These are phyloP conservation scores for Oxygymnocypris stewartii DNA, from an alignment of 2,113 vertebrate species.

Conservation along the genomic window DNA sequence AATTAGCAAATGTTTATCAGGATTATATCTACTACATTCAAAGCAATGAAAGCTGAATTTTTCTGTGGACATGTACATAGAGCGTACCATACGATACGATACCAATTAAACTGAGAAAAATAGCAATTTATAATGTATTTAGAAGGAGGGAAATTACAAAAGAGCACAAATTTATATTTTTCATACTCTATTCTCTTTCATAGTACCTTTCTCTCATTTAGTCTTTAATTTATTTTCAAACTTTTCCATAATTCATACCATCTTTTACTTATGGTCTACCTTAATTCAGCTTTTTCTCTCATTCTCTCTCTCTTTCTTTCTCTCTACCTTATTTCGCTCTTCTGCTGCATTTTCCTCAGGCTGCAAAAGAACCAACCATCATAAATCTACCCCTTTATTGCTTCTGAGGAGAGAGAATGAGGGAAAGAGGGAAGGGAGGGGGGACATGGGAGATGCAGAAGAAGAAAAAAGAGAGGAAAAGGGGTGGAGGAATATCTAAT, in stretches of 20 bases:
- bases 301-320: neutral
- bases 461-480: slow-evolving; percentile 47
- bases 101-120: neutral
- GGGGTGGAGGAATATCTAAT: slow-evolving; percentile 61
- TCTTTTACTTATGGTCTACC: slow-evolving; percentile 43
- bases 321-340: slow-evolving; percentile 38
- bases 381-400: slow-evolving; percentile 84
- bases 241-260: slow-evolving; percentile 40
- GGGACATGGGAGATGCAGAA: slow-evolving; percentile 41
- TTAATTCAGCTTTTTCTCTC: slow-evolving; percentile 48
- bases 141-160: slow-evolving; percentile 14
- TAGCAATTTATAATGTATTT: neutral
- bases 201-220: slow-evolving; percentile 6
- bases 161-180: slow-evolving; percentile 20
- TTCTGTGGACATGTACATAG: neutral
- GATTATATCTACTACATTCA: neutral
- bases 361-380: slow-evolving; percentile 77
- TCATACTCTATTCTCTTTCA: neutral
- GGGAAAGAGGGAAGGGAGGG: slow-evolving; percentile 49
- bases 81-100: neutral
- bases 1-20: neutral
- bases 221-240: slow-evolving; percentile 12
- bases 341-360: slow-evolving; percentile 63
- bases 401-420: slow-evolving; percentile 70
- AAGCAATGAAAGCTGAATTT: neutral